Base-by-base conservation (phyloP, 2,797 vertebrate genomes). In the Scolopax bukidnonensis region DNA sequence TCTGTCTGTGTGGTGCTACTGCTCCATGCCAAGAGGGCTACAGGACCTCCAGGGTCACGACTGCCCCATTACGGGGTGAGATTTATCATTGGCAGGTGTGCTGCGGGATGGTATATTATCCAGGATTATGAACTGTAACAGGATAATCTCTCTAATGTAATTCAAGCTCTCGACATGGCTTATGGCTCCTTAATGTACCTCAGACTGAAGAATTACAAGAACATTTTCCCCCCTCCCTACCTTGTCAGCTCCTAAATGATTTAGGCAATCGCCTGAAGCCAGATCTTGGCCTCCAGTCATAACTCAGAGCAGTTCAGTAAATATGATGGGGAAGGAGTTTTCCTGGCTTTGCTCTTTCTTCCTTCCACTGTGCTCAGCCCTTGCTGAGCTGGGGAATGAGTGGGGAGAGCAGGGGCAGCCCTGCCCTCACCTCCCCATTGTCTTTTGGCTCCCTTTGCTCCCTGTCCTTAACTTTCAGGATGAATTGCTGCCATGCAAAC, bases 101-200 rank as follows among this genome's bases (percentile, higher is more conserved):
- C 97, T 96, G 96, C 96, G 91, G 96, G 97, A 97, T 92, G 97
- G 98, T 98, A 98, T 98, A 98, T 98, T 98, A 98, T 98, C 98
- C 98, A 98, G 98, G 98, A 99, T 99, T 99, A 99, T 99, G 99
- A 99, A 99, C 98, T 99, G 99, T 99, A 98, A 98, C 98, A 98
- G 98, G 98, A 98, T 99, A 99, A 99, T 99, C 99, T 98, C 98
- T 98, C 98, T 98, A 99, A 99, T 99, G 99, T 99, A 99, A 99
- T 99, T 98, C 98, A 99, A 99, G 98, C 98, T 98, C 98, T 99
- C 98, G 98, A 98, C 98, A 98, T 98, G 97, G 98, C 98, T 99
- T 99, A 99, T 99, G 99, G 99, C 98, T 99, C 98, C 98, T 99
- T 99, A 99, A 99, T 99, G 99, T 99, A 98, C 98, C 99, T 98